Conservation (phyloP, 2,113 vertebrate species). For the Illadopsis cleaveri region DNA sequence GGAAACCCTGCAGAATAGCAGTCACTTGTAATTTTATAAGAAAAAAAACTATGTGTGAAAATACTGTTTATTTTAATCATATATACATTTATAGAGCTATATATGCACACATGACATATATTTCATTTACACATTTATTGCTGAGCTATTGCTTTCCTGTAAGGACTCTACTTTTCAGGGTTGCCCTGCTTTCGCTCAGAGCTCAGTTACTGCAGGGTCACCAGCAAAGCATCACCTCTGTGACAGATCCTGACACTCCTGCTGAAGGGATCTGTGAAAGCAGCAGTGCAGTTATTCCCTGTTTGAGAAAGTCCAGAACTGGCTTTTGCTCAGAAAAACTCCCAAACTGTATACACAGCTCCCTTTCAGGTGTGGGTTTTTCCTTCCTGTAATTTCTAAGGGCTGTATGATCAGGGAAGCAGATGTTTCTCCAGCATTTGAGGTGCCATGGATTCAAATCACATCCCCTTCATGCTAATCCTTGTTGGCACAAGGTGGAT, state of each 20-base stretch:
- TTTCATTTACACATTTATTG: neutral
- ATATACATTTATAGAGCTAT: neutral
- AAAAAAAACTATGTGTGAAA: neutral
- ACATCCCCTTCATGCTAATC: constrained; percentile 57
- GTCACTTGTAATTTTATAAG: neutral
- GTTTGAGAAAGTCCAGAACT: neutral
- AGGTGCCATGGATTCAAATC: constrained; percentile 45
- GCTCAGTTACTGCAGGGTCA: neutral
- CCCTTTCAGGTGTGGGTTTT: neutral
- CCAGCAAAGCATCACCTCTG: neutral
- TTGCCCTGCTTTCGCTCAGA: neutral
- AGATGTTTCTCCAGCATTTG: constrained; percentile 45
- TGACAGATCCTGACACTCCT: neutral
- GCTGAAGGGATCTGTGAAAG: neutral
- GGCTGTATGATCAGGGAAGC: neutral
- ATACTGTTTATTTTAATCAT: neutral
- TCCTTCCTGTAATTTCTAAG: neutral
- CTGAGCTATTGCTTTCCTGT: neutral
- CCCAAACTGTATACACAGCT: neutral
- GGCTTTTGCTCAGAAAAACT: neutral
- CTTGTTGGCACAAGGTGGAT: constrained; percentile 42
- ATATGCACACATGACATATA: neutral
- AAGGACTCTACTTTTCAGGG: neutral
- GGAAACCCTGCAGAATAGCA: neutral
- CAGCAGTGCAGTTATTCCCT: neutral